phyloP scores from a whole-genome alignment of 2,888 invertebrate species.

The Geophilus truncorum region DNA sequence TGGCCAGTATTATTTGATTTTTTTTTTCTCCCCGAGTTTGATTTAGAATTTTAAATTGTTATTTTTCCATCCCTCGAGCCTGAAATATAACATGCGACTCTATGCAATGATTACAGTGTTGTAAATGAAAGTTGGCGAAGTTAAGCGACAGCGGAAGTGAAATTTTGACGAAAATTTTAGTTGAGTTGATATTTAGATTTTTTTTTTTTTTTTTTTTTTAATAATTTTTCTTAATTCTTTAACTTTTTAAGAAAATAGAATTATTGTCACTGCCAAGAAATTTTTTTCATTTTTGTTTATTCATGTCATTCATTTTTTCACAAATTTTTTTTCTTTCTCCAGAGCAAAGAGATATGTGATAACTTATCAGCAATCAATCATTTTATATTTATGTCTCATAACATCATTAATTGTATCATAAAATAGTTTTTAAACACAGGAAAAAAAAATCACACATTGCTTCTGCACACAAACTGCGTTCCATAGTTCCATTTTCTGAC shows the following conservation, averaged over 20 bases:
- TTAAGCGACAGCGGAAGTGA: not conserved
- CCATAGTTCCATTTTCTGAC: not conserved
- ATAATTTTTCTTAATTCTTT: not conserved
- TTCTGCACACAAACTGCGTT: not conserved
- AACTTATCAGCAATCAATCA: conserved; percentile 12
- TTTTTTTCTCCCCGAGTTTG: not conserved
- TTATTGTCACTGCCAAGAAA: conserved; percentile 1
- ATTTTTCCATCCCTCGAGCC: not conserved
- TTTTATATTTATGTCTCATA: conserved; percentile 14
- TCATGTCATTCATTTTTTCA: no score
- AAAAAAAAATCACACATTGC: not conserved
- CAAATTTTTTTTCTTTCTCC: not conserved
- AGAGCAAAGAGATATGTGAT: conserved; percentile 6
- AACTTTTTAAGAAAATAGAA: no score
- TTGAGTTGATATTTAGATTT: not conserved
- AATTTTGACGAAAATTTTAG: not conserved
- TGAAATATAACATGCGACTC: not conserved
- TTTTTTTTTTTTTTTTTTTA: not conserved
- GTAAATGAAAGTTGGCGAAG: not conserved
- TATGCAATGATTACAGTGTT: not conserved
- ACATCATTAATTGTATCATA: not conserved
- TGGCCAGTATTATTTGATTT: not conserved
- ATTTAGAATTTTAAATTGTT: not conserved
- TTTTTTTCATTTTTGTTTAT: not conserved
- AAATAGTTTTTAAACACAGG: not conserved